Percentiles rank a stretch among this genome's conserved stretches.
phyloP scores from a whole-genome alignment of 92 coral and sea anemone genomes.

The Siderastrea radians region DNA sequence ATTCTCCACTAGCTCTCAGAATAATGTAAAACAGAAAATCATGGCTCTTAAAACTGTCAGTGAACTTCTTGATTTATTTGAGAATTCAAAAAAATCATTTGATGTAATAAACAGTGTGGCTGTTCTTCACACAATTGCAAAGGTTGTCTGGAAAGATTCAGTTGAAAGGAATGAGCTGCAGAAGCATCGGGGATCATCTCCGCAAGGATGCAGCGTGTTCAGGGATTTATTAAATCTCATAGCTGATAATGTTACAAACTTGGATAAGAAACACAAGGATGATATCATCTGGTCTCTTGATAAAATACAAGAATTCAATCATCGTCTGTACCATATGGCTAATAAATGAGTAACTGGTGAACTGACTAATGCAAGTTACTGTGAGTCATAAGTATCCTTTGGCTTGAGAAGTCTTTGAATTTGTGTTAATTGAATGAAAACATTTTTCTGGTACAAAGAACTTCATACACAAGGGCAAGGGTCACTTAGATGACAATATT shows the following conservation, averaged over 20 bases:
- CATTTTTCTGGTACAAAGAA: too few relatives aligned
- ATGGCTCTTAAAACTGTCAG: slow-evolving; percentile 8
- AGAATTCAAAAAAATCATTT: neutral
- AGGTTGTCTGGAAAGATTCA: slow-evolving; percentile 9
- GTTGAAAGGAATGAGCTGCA: slow-evolving; percentile 16
- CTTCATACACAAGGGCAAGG: too few relatives aligned
- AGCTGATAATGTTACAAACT: slow-evolving; percentile 6
- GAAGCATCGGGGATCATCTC: slow-evolving; percentile 21
- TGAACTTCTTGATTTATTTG: slow-evolving; percentile 32
- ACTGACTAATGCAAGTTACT: neutral
- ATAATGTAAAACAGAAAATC: neutral
- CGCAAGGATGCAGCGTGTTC: slow-evolving; percentile 3
- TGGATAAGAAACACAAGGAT: neutral
- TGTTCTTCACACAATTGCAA: slow-evolving; percentile 14
- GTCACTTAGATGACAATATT: too few relatives aligned
- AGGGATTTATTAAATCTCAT: slow-evolving; percentile 11
- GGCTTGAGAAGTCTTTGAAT: neutral
- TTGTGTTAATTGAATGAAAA: too few relatives aligned
- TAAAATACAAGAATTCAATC: slow-evolving; percentile 33
- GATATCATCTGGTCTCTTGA: slow-evolving; percentile 35
- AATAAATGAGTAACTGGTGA: neutral
- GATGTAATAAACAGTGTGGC: neutral
- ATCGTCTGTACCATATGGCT: neutral
- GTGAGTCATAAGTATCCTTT: neutral
- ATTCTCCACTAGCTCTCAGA: neutral